Evolutionary conservation across 1,140 invertebrate genomes (phyloP).

Genomic region (Cecropterus lyciades): DNA sequence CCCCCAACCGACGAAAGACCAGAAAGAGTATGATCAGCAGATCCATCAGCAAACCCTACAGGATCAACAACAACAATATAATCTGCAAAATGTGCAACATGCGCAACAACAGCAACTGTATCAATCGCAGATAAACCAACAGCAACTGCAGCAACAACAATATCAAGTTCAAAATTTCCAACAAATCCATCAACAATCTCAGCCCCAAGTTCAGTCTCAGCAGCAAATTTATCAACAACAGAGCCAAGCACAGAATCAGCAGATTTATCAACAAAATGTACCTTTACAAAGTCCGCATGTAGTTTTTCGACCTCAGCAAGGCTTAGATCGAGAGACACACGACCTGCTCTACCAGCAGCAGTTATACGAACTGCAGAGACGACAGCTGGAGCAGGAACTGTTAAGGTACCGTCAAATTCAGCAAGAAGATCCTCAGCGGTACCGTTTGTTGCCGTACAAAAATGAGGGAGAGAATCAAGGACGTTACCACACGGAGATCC

Average conservation of each 20-base stretch:
- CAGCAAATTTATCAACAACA: conserved; percentile 24
- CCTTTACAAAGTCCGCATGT: not conserved
- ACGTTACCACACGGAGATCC: conserved; percentile 39
- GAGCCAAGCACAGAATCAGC: conserved; percentile 19
- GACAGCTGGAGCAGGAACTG: conserved; percentile 43
- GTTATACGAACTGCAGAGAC: conserved; percentile 53
- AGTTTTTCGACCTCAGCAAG: conserved; percentile 14
- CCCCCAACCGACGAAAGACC: conserved; percentile 46
- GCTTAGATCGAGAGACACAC: conserved; percentile 47
- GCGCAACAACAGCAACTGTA: conserved; percentile 27
- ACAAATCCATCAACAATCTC: conserved; percentile 23
- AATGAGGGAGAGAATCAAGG: conserved; percentile 18
- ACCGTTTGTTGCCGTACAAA: conserved; percentile 45
- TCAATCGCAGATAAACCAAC: conserved; percentile 23
- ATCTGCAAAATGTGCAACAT: conserved; percentile 21
- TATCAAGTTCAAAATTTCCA: conserved; percentile 40
- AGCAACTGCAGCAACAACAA: conserved; percentile 36
- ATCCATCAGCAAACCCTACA: conserved; percentile 30
- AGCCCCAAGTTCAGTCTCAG: conserved; percentile 5
- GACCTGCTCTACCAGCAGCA: conserved; percentile 57
- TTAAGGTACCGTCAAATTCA: conserved; percentile 40
- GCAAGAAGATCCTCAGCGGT: conserved; percentile 47
- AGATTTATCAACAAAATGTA: conserved; percentile 6
- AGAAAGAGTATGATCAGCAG: conserved; percentile 25
- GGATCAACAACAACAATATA: conserved; percentile 22